Evolutionary conservation across 2,797 vertebrate species (phyloP), one percentile per base, ranked within the genome.

Genomic region (Epinephelus awoara): DNA sequence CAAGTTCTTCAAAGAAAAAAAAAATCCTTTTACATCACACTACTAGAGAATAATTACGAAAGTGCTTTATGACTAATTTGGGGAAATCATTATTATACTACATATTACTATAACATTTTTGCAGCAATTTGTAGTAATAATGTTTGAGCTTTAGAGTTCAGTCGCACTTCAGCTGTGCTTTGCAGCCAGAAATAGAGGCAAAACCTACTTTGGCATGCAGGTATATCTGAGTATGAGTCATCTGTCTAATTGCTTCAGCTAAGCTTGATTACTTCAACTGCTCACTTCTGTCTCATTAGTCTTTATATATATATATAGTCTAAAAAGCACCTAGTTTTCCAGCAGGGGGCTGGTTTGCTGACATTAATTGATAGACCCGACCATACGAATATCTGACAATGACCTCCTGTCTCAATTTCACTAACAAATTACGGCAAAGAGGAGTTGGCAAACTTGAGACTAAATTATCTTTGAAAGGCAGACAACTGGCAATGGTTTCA

Each of bases 211-310:
- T 21, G 9, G 46, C 29, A 67, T 34, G 47, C 5, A 29, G 5
- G 27, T 72, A 14, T 49, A 87, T 75, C 49, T 57, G 47, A 27
- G 34, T 54, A 47, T 62, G 73, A 80, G 69, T 75, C 78, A 88
- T 84, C 79, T 78, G 58, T 77, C 78, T 86, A 72, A 86, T 78
- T 86, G 67, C 68, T 27, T 83, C 46, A 59, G 47, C 27, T 65
- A 68, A 55, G 64, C 77, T 61, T 42, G n/a, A 85, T 82, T 11
- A 72, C 61, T 46, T 72, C 23, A 68, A 13, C 56, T 66, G 56
- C 66, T 82, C 65, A 67, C 47, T 59, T 84, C 59, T 58, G 49
- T 67, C 59, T 86, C 44, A 77, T 72, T 80, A 59, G 23, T 65
- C 64, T 69, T 78, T 70, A 44, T 67, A 44, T 70, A 42, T 70